These are phyloP conservation scores for Oxyura jamaicensis DNA, from an alignment of 2,113 vertebrate species.

Conservation along the genomic window DNA sequence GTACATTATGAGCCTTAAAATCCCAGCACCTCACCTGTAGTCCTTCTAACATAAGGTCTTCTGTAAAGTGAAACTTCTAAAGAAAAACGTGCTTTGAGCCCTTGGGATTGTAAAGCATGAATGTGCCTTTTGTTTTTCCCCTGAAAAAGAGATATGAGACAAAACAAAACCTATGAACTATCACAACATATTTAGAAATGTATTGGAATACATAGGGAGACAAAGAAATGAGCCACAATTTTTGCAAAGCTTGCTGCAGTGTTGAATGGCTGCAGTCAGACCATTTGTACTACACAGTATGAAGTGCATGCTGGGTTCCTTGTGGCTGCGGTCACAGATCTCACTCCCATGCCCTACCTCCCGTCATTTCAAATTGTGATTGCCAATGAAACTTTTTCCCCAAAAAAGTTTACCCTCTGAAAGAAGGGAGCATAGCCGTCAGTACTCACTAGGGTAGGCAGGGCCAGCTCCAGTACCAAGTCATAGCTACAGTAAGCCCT, in stretches of 20 bases:
- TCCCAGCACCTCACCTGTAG: neutral
- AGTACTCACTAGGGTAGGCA: neutral
- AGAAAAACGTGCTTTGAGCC: neutral
- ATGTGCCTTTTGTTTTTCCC: neutral
- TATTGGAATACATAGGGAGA: neutral
- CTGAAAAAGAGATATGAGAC: neutral
- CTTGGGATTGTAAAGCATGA: neutral
- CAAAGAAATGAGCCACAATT: neutral
- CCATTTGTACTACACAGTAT: neutral
- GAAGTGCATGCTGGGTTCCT: neutral
- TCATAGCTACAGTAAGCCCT: neutral
- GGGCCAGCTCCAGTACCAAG: neutral
- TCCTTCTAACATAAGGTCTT: neutral
- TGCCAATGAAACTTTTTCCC: neutral
- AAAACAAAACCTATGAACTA: accelerated
- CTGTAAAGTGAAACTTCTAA: neutral
- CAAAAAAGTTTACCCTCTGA: neutral
- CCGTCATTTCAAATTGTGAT: neutral
- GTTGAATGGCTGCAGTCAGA: neutral
- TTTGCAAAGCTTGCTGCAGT: neutral
- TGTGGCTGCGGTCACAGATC: neutral
- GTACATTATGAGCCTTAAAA: neutral
- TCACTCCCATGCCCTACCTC: neutral
- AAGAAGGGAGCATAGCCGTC: neutral
- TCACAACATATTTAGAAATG: neutral